phyloP scores from a whole-genome alignment of 2,888 invertebrate genomes.

The Cremastinae sp. region DNA sequence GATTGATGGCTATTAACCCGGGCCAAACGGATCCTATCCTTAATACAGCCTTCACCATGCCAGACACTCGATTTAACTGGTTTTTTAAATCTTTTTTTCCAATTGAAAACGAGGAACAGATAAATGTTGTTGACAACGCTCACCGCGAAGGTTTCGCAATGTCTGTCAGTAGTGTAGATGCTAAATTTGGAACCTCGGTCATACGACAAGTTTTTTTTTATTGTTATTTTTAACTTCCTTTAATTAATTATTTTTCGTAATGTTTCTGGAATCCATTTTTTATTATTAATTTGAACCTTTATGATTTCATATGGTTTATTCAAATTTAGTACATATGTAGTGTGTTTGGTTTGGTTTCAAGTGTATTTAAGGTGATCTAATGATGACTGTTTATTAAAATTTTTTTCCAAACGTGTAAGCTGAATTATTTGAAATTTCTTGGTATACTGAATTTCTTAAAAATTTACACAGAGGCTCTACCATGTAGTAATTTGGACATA shows the following conservation, averaged over 20 bases:
- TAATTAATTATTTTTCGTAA: not conserved
- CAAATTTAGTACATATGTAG: no score
- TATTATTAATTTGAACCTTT: no score
- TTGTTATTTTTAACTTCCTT: not conserved
- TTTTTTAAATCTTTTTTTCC: not conserved
- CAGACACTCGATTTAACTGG: not conserved
- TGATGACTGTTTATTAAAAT: no score
- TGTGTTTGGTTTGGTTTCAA: no score
- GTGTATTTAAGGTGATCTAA: no score
- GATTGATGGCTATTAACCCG: constrained; percentile 80
- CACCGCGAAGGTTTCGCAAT: not conserved
- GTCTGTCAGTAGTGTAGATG: constrained; percentile 39
- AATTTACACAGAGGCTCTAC: no score
- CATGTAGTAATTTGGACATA: no score
- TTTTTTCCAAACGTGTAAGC: no score
- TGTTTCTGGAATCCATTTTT: no score
- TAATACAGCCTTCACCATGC: not conserved
- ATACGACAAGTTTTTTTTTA: not conserved
- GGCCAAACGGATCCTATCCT: constrained; percentile 71
- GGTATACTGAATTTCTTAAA: no score
- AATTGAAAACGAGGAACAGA: constrained; percentile 9
- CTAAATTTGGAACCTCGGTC: constrained; percentile 27
- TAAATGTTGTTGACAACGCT: not conserved
- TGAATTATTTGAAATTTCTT: no score
- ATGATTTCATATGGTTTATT: no score